Percentiles rank a stretch among this genome's conserved stretches.
phyloP scores from a whole-genome alignment of 2,888 invertebrate species.

The Biston betularia region DNA sequence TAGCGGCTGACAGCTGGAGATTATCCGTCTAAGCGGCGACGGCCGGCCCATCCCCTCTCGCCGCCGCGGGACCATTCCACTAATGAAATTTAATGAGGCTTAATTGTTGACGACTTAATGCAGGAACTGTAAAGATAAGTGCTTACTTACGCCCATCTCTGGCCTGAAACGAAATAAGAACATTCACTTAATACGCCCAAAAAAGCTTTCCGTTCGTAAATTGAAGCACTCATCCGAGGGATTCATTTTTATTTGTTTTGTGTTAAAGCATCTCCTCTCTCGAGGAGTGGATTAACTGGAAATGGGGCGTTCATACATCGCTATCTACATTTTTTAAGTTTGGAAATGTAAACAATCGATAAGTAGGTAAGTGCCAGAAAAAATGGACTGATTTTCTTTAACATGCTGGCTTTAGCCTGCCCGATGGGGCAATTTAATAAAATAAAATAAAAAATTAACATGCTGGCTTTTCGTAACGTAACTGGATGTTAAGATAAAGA shows the following conservation, averaged over 20 bases:
- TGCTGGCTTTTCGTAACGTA: too few species aligned
- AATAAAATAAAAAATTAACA: too few species aligned
- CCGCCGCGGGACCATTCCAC: conserved; percentile 71
- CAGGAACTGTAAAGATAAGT: conserved; percentile 79
- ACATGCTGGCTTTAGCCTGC: too few species aligned
- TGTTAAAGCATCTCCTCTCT: conserved; percentile 36
- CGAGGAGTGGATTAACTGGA: conserved; percentile 35
- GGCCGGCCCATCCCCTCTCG: conserved; percentile 60
- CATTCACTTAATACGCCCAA: conserved; percentile 46
- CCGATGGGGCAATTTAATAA: too few species aligned
- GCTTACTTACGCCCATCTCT: conserved; percentile 65
- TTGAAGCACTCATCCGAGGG: conserved; percentile 43
- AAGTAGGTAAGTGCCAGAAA: background rate
- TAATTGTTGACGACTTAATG: conserved; percentile 85
- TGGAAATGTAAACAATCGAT: conserved; percentile 5
- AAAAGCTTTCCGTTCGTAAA: conserved; percentile 52
- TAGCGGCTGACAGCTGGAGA: conserved; percentile 85
- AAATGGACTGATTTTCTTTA: too few species aligned
- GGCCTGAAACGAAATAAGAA: conserved; percentile 71
- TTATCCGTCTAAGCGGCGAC: conserved; percentile 84
- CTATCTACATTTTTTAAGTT: conserved; percentile 8
- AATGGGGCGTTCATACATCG: conserved; percentile 31
- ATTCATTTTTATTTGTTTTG: conserved; percentile 39
- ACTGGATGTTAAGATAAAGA: too few species aligned
- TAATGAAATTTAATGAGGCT: conserved; percentile 86